Base-by-base conservation (phyloP, 2,888 invertebrate species). In the Caenorhabditis sulstoni region DNA sequence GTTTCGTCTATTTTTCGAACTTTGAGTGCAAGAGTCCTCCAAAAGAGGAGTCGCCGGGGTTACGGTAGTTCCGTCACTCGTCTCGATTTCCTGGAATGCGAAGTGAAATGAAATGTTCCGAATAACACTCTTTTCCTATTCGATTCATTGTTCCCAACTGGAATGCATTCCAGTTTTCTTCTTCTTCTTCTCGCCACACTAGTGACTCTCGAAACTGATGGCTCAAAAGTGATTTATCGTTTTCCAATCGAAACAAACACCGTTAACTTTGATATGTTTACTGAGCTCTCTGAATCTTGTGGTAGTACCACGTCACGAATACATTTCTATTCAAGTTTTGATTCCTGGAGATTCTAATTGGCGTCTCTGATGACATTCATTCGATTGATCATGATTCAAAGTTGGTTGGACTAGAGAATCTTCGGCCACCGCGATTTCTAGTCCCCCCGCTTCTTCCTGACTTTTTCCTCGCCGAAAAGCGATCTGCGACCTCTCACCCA, bases 211-310 rank as follows among this genome's bases (percentile, higher is more conserved):
- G 12, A 12, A 37, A 20, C 47, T 44, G 41, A 52, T 53, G 23
- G 1, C 45, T 44, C 53, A 14, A 37, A 66, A 59, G 45, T 61
- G 68, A 68, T 59, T 68, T 67, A 67, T 29, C 7, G 29, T 29
- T 59, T 68, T 41, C 44, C 44, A 20, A 50, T 71, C 71, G 62
- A 71, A 71, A 71, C 62, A 71, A 71, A 55, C 71, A 57, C 45
- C 45, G 49, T 20, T 49, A 20, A 49, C 20, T 49, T 18, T 11
- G 49, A 49, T n/a, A n/a, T n/a, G n/a, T n/a, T n/a, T n/a, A n/a
- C 41, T 41, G 45, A 45, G 9, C 45, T 11, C 22, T 3, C 52
- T 52, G 35, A 1, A n/a, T 1, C 29, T 5, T 29, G 4, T 29
- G 29, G 29, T 7, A 29, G 29, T 29, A 7, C 29, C 29, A 29